phyloP scores from a whole-genome alignment of 2,888 invertebrate genomes.

The Pammene aurita region DNA sequence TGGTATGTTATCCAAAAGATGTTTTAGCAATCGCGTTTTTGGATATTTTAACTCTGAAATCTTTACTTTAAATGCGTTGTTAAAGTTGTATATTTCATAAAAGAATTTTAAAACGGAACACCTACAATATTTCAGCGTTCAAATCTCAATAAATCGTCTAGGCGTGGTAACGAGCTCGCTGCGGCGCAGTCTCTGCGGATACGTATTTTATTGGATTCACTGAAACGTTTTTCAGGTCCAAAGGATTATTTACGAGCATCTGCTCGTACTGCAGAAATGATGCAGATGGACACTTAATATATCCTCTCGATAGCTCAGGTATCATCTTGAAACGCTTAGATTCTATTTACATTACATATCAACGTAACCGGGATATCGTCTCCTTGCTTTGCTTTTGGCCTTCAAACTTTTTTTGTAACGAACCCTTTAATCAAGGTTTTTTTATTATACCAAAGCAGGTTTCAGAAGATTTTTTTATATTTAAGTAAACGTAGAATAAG shows the following conservation, averaged over 20 bases:
- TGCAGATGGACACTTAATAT: slow-evolving; percentile 72
- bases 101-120: slow-evolving; percentile 78
- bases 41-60: background rate
- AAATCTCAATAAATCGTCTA: slow-evolving; percentile 83
- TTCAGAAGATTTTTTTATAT: too few species aligned
- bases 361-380: background rate
- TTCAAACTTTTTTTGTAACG: background rate
- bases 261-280: slow-evolving; percentile 78
- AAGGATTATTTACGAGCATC: slow-evolving; percentile 82
- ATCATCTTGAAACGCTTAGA: background rate
- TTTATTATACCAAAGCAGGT: too few species aligned
- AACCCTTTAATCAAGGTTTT: too few species aligned
- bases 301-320: background rate
- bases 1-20: background rate
- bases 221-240: slow-evolving; percentile 83
- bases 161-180: slow-evolving; percentile 82
- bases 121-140: slow-evolving; percentile 82
- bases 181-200: slow-evolving; percentile 82
- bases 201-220: slow-evolving; percentile 84
- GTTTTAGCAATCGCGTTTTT: background rate
- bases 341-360: background rate
- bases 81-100: slow-evolving; percentile 68
- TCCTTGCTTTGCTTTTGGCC: too few species aligned
- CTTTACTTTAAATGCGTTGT: slow-evolving; percentile 14
- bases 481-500: too few species aligned